Evolutionary conservation across 1,140 invertebrate species (phyloP), one percentile per base, ranked within the genome.

Genomic region (Parapsyche elsis): DNA sequence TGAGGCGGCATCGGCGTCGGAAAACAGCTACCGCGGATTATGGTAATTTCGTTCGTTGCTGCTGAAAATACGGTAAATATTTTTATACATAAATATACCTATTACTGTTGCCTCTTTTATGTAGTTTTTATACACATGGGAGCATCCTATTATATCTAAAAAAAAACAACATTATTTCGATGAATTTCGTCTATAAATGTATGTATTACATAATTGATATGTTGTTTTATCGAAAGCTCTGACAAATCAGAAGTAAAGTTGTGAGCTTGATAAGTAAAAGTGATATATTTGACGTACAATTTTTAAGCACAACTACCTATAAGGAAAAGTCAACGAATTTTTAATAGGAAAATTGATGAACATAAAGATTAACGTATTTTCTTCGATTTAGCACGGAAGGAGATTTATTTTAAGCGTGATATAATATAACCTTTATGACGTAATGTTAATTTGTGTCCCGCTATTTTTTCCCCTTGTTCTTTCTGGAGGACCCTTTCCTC

Each of bases 401-500:
- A 14, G 26, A 46, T 73, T 73, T 38, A 38, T 46, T 73, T 73
- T 49, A 46, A 23, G 7, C 71, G 30, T 19, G 71, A 16, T 46
- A 67, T 67, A 67, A 67, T 67, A 30, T 67, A 67, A 67, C 64
- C 64, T 67, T 67, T 67, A 67, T 67, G 64, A 67, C 64, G 64
- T 26, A 67, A 67, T 24, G 64, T 67, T 67, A 67, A 67, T 67
- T 67, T 67, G 64, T 67, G 64, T 67, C 64, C 24, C 24, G 64
- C 64, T 67, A 67, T 67, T 26, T 67, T 67, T 67, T 67, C 64
- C 64, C 64, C 64, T 67, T 67, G 64, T 67, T 67, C 64, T 30
- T 26, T 67, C 24, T 21, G 9, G 21, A 61, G 23, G 71, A 73
- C 38, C 38, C 45, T 49, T 73, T 2, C 24, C 24, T 67, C 61